Base-by-base conservation (phyloP, 2,888 invertebrate species). In the Mesochorus sp. region DNA sequence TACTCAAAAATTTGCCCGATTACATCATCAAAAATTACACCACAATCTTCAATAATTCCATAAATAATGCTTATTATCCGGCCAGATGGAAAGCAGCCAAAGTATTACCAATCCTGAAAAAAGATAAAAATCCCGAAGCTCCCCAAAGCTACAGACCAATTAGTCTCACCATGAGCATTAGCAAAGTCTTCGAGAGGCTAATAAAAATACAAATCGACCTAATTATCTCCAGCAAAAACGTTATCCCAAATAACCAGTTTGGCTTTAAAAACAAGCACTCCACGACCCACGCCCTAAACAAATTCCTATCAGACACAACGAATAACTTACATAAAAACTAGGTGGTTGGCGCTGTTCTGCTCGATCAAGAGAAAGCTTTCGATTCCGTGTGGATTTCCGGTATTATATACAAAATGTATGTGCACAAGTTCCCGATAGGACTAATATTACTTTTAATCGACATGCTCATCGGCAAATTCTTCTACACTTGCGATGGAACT, bases 361-460 rank as follows among this genome's bases (percentile, higher is more conserved):
- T 66, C 4, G 49, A 66, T 6, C n/a, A 34, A 0, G 66, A 66
- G 4, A 66, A 66, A 8, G 51, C 66, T 0, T 51, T 66, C 19
- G 66, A 66, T 4, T 66, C 66, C 0, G 51, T 66, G 3, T 66
- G 66, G 51, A 31, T 19, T 5, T 51, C 49, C 2, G 51, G 53
- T 12, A 8, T 66, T 6, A 49, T 66, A 1, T 10, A 19, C 10
- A 66, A 51, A 49, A 31, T 49, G 37, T 31, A 37, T n/a, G 0
- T 17, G 1, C 17, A 26, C 19, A 49, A 66, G n/a, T 49, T 66
- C 10, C 66, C 66, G 1, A 51, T 31, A 6, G 19, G 37, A 3
- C 34, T 66, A 5, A 37, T 34, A 0, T 8, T 28, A 0, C 12
- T 51, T 5, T 10, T 51, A 4, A 8, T 24, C 3, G 51, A 66